A percentile compares a stretch with the other conserved stretches of the same genome.
Evolutionary conservation across 2,888 invertebrate genomes (phyloP).

Genomic region (Plebejus argus): DNA sequence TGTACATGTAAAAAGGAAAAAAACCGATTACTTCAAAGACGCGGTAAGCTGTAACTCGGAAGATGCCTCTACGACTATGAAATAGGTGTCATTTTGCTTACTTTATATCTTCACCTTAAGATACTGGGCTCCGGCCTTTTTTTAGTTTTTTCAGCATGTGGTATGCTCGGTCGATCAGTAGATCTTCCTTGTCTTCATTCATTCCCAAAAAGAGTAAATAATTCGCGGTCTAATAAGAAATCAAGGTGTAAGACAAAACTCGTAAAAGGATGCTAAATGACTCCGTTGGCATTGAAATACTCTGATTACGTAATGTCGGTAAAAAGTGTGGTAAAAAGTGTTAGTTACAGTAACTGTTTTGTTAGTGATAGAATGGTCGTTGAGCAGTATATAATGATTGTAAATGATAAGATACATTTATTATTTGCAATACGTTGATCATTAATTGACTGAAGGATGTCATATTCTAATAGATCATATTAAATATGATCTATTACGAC

Average conservation of each 20-base stretch:
- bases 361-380: not conserved
- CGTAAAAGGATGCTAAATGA: not conserved
- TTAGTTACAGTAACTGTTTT: conserved; percentile 1
- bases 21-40: too few relatives aligned
- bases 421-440: not conserved
- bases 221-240: not conserved
- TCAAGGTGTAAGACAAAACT: not conserved
- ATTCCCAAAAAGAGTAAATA: not conserved
- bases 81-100: too few relatives aligned
- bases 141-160: too few relatives aligned
- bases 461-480: not conserved
- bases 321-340: not conserved
- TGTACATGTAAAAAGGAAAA: too few relatives aligned
- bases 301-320: not conserved
- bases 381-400: not conserved
- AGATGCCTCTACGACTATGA: too few relatives aligned
- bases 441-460: not conserved
- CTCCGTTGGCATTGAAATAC: not conserved
- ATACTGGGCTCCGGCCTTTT: too few relatives aligned
- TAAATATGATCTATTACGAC: too few relatives aligned
- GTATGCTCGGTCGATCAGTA: too few relatives aligned
- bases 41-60: too few relatives aligned
- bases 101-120: too few relatives aligned
- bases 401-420: not conserved
- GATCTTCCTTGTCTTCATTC: not conserved